Base-by-base conservation (phyloP, 2,888 invertebrate species). In the Carabus problematicus region DNA sequence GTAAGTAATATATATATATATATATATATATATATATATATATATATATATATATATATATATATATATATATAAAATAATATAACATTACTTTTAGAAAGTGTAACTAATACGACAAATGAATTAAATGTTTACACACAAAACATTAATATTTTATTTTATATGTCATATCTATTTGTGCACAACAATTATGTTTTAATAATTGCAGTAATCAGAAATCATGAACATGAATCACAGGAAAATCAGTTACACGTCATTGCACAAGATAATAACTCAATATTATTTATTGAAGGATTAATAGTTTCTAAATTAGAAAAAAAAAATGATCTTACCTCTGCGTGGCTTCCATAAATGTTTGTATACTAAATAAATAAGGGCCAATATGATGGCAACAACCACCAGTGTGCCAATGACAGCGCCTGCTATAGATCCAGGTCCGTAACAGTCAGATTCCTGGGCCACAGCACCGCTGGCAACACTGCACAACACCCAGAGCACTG, bases 341-440 rank as follows among this genome's bases (percentile, higher is more conserved):
- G 8, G 19, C 41, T 69, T 69, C 62, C 59, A 14, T 9, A 61
- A 52, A 8, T 42, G 54, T 14, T 69, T 69, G 42, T 55, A 62
- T n/a, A 54, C 70, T 64, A 75, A 75, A 60, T 76, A 76, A 6
- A 84, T 85, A 47, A 85, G 83, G 64, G 83, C 87, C 43, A 88
- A 83, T 69, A 90, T 81, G 66, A 89, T 79, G 70, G 88, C 81
- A 74, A 90, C 89, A 74, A 86, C 86, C 74, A 91, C 78, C 78
- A 91, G 87, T 74, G 91, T 90, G 75, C 91, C 88, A 74, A 91
- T 85, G 71, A 91, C 89, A 73, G 90, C 88, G 70, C 89, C 88
- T 70, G 89, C 90, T 71, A 92, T 85, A 78, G 89, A 89, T 73
- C 89, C 90, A 76, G 88, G 85, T 75, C 88, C 87, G 82, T 87